A percentile compares a stretch with the other conserved stretches of the same genome.
phyloP scores from a whole-genome alignment of 2,888 invertebrate species.

The Beris chalybata region DNA sequence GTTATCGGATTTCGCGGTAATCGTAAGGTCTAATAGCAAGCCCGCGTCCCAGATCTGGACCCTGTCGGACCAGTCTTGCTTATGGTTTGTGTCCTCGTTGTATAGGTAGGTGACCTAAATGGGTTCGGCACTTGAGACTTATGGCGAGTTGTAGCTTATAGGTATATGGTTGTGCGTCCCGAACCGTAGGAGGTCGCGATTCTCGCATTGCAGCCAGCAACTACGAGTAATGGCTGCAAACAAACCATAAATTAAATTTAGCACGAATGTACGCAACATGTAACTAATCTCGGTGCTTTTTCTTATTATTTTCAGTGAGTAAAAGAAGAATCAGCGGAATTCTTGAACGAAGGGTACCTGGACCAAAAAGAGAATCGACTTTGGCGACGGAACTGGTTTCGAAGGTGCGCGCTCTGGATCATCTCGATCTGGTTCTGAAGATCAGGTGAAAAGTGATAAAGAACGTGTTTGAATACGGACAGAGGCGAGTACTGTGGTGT shows the following conservation, averaged over 20 bases:
- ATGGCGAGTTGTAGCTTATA: too few relatives aligned
- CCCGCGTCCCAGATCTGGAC: too few relatives aligned
- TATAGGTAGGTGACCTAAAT: too few relatives aligned
- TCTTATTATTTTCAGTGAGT: neutral
- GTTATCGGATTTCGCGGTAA: too few relatives aligned
- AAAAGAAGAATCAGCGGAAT: neutral
- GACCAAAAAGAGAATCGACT: neutral
- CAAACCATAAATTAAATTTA: neutral
- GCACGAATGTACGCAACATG: neutral
- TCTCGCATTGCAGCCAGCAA: conserved; percentile 8
- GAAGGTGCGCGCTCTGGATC: conserved; percentile 12
- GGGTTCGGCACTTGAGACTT: too few relatives aligned
- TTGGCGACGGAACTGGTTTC: conserved; percentile 22
- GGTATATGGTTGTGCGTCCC: too few relatives aligned
- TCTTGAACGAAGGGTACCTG: neutral
- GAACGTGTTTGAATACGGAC: conserved; percentile 5
- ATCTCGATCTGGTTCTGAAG: conserved; percentile 8
- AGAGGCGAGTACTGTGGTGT: too few relatives aligned
- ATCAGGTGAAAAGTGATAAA: conserved; percentile 36
- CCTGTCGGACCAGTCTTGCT: too few relatives aligned
- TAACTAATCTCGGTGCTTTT: conserved; percentile 9
- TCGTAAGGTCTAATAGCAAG: too few relatives aligned
- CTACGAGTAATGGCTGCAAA: neutral
- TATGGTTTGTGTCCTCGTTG: too few relatives aligned
- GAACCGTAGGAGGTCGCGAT: conserved; percentile 3